Percentiles rank a stretch among this genome's conserved stretches.
phyloP scores from a whole-genome alignment of 2,888 invertebrate species.

The Hipparchia semele region DNA sequence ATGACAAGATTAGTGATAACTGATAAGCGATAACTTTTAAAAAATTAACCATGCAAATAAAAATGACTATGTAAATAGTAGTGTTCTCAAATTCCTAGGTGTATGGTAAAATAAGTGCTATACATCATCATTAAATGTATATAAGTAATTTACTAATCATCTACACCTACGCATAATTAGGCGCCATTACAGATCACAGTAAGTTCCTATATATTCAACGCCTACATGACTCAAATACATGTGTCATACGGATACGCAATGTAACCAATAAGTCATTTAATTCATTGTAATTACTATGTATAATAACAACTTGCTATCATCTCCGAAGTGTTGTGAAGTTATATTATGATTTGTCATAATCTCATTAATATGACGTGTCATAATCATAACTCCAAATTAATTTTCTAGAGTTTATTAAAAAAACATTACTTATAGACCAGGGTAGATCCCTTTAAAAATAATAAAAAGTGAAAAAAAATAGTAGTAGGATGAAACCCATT shows the following conservation, averaged over 20 bases:
- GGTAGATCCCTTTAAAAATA: too few species aligned
- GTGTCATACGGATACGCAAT: conserved; percentile 4
- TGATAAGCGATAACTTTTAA: too few species aligned
- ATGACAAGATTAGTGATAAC: too few species aligned
- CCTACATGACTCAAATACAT: conserved; percentile 7
- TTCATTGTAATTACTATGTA: conserved; percentile 1
- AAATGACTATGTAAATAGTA: too few species aligned
- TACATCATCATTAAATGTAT: too few species aligned
- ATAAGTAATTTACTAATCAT: background rate
- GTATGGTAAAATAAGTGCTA: too few species aligned
- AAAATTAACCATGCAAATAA: too few species aligned
- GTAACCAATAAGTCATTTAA: background rate
- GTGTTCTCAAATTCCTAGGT: too few species aligned
- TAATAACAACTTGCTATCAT: conserved; percentile 2
- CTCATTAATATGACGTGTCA: background rate
- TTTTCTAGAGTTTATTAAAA: too few species aligned
- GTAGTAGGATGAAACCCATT: too few species aligned
- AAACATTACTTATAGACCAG: background rate
- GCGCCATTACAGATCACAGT: background rate
- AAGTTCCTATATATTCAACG: background rate
- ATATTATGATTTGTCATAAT: background rate
- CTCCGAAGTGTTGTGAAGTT: background rate
- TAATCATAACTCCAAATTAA: too few species aligned
- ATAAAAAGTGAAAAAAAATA: too few species aligned
- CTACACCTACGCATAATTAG: background rate